Base-by-base conservation (phyloP, 2,113 vertebrate species). In the Corythaixoides concolor region DNA sequence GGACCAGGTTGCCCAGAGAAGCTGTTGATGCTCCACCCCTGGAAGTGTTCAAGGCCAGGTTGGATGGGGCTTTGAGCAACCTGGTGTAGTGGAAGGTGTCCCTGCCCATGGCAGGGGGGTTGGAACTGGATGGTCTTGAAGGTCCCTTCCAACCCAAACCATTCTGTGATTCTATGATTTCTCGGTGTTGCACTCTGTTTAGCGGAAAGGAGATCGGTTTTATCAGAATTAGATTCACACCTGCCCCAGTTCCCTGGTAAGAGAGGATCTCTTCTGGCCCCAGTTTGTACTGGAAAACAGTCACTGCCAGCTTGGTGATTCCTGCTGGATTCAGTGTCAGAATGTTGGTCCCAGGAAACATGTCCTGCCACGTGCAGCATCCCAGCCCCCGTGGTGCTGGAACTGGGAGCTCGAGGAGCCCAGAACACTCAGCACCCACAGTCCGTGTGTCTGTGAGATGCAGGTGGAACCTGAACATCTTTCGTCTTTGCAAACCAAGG, bases 351-450 rank as follows among this genome's bases (percentile, higher is more conserved):
- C 39, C 2, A 2, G 32, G 26, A 66, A 39, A 47, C 45, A 8
- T 1, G 0, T 55, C 70, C 59, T 32, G 27, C 39, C 30, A 5
- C 53, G 11, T 1, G 1, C 50, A 30, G 35, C 72, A 52, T 26
- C 45, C 47, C 0, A 3, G n/a, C 27, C 27, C 35, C 5, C 1
- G 2, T 33, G 52, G 64, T 2, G 0, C 59, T 16, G 28, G 24
- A 18, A n/a, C 28, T 4, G 2, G 50, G 32, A 16, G 37, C 28
- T 26, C 1, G 0, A 30, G 56, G 27, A 64, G 43, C 50, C 19
- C 5, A 2, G 11, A 10, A 11, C 43, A 3, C 2, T 2, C 53
- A 19, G 60, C 20, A 17, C 70, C 47, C 4, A 1, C 23, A 30
- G 28, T 9, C 81, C 14, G 0, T 26, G 3, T 1, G 4, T 9